Base-by-base conservation (phyloP, 2,888 invertebrate genomes). In the Pachycephus smyrnensis region DNA sequence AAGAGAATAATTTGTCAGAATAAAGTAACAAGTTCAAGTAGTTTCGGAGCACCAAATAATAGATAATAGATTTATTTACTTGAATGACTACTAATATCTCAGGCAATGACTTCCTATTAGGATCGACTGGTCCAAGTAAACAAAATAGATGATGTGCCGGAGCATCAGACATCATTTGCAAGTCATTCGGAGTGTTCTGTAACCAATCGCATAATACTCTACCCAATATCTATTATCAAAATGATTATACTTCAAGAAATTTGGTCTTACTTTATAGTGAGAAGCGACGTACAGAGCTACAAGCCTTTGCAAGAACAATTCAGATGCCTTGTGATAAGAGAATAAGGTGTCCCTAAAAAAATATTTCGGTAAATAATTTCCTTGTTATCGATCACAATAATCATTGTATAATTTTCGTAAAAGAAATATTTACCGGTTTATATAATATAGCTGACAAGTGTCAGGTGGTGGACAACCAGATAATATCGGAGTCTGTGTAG, bases 111-210 rank as follows among this genome's bases (percentile, higher is more conserved):
- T 94, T 95, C 80, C 94, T 93, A 86, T 94, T 94, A 0, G 95
- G 93, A 86, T 96, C 94, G 1, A 97, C 94, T 0, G 99, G 99
- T 0, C 97, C 97, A 81, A 99, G 93, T 69, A 99, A 93, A 84
- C 98, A 98, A 92, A 99, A 99, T 78, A 99, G 92, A 91, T 98
- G 97, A 92, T 99, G 99, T 1, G 98, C 98, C 0, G 99, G 99
- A 30, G 99, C 99, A 92, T 99, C 99, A 23, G 99, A 98, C 93
- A 99, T 94, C 94, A 99, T 95, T 93, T 99, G 99, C 71, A 99
- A 93, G 93, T 99, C 99, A 92, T 99, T 99, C 0, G 99, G 99
- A 78, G 97, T 97, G 93, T 99, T 99, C 95, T 96, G 92, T 77
- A 55, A 23, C 9, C 23, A 55, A 55, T 23, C 9, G 9, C 23